Evolutionary conservation across 2,113 vertebrate species (phyloP).

Genomic region (Pseudorhombus dupliciocellatus): DNA sequence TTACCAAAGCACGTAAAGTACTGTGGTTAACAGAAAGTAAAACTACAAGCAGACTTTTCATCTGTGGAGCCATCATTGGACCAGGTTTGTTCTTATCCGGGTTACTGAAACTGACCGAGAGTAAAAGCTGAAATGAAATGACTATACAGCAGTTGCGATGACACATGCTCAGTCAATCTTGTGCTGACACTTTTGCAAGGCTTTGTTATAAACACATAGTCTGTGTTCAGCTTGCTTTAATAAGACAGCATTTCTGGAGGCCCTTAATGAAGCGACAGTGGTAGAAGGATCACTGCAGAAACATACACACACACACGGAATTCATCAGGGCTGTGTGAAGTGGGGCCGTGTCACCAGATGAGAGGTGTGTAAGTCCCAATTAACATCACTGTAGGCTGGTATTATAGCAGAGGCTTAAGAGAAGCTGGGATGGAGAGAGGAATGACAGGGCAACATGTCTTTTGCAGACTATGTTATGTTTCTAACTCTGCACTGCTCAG

Average conservation of each 20-base stretch:
- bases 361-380: constrained; percentile 54
- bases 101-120: too few relatives aligned
- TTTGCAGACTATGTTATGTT: not conserved
- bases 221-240: not conserved
- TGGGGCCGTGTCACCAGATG: constrained; percentile 51
- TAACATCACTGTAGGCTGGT: constrained; percentile 49
- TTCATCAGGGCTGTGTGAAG: constrained; percentile 55
- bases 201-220: not conserved
- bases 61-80: not conserved
- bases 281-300: constrained; percentile 22
- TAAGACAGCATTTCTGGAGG: constrained; percentile 19
- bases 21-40: not conserved
- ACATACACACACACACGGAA: constrained; percentile 54
- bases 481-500: not conserved
- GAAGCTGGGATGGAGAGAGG: constrained; percentile 1
- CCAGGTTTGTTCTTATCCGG: too few relatives aligned
- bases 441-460: not conserved
- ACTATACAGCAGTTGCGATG: not conserved
- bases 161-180: not conserved
- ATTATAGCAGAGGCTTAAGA: constrained; percentile 8
- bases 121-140: not conserved
- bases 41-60: not conserved
- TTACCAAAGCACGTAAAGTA: not conserved
- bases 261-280: constrained; percentile 40
- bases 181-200: not conserved